Evolutionary conservation across 2,888 invertebrate species (phyloP), one percentile per base, ranked within the genome.

Genomic region (Ophioninae sp.): DNA sequence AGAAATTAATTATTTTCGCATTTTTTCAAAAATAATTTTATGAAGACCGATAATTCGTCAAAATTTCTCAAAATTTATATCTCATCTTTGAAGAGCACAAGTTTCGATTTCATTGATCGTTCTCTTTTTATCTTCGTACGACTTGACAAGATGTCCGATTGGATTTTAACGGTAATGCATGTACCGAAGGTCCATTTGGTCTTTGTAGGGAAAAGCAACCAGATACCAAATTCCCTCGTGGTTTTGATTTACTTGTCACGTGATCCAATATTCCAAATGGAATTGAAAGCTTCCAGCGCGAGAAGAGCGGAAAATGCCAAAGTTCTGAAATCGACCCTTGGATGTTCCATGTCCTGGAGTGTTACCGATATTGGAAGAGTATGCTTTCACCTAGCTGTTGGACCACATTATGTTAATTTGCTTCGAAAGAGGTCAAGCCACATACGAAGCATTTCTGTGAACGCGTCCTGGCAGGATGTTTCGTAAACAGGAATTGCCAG

Each of bases 221-320:
- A 30, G n/a, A 23, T 30, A 80, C 75, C 67, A 67, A 76, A 83
- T 83, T 79, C 79, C 68, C 79, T 72, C 56, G 62, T 67, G 79
- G 83, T 67, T 72, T 83, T 73, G 62, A 83, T 83, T 80, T 50
- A 56, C 70, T 30, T 17, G 76, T 64, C 37, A 13, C 41, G n/a
- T 68, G 41, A n/a, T n/a, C 7, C 10, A n/a, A 2, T 37, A 6
- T 37, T 64, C 50, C 30, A 23, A n/a, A 44, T 67, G 59, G 56
- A 75, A 56, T 75, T 37, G 64, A 75, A 41, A 56, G 56, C n/a
- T 56, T 37, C 30, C 23, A 37, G 7, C 17, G 23, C 50, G 44
- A 50, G 39, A 20, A 61, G 7, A 41, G 17, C 59, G 21, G 44
- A 17, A 21, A 41, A 17, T 41, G 21, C 21, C 23, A 6, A 61